Conservation (phyloP, 2,113 vertebrate species). For the Myxocyprinus asiaticus region DNA sequence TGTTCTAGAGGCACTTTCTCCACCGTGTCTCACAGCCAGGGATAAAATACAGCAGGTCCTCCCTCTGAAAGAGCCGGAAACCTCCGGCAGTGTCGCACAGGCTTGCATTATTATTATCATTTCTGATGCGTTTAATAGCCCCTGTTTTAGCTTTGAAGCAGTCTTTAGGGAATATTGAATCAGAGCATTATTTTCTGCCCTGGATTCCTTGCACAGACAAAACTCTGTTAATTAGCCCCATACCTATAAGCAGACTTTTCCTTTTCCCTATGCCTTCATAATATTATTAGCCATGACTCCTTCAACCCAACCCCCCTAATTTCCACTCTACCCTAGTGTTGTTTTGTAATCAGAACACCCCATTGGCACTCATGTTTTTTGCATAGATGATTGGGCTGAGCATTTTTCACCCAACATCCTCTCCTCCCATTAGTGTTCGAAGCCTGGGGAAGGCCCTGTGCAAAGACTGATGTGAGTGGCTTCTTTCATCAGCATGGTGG, state of each 20-base stretch:
- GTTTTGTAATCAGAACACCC: conserved; percentile 73
- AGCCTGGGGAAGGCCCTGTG: conserved; percentile 64
- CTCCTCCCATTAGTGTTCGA: conserved; percentile 67
- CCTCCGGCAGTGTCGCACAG: conserved; percentile 65
- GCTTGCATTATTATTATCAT: conserved; percentile 67
- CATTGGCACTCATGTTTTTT: conserved; percentile 65
- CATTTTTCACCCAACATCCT: conserved; percentile 69
- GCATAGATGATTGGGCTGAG: conserved; percentile 73
- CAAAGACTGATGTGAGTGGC: conserved; percentile 21
- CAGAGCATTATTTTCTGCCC: conserved; percentile 74
- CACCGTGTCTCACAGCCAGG: conserved; percentile 20
- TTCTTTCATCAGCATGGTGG: conserved; percentile 49
- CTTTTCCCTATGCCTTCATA: conserved; percentile 64
- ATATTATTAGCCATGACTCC: conserved; percentile 69
- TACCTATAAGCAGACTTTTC: conserved; percentile 77
- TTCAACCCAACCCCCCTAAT: conserved; percentile 51
- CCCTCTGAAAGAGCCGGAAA: conserved; percentile 41
- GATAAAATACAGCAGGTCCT: conserved; percentile 31
- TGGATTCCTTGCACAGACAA: conserved; percentile 71
- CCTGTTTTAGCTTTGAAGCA: conserved; percentile 75
- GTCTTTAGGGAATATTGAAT: conserved; percentile 78
- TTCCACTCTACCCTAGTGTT: conserved; percentile 54
- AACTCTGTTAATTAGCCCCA: conserved; percentile 78
- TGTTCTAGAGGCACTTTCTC: conserved; percentile 50
- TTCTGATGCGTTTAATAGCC: conserved; percentile 76